A percentile compares a stretch with the other conserved stretches of the same genome.
Evolutionary conservation across 2,888 invertebrate species (phyloP).

Genomic region (Biston betularia): DNA sequence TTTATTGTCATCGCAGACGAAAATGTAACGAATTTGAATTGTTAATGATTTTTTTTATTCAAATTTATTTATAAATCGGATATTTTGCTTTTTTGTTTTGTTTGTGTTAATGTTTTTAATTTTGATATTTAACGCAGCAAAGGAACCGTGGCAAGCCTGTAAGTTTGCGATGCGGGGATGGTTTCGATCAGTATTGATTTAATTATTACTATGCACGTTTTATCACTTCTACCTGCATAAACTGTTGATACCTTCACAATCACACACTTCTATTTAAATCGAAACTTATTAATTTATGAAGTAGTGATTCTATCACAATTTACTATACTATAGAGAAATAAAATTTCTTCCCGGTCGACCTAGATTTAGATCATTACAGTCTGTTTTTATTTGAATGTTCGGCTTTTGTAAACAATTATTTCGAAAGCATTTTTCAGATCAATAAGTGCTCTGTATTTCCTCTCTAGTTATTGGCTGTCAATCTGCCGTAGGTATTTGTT

Average conservation of each 20-base stretch:
- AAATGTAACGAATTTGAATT: too few relatives aligned
- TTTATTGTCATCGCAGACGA: background rate
- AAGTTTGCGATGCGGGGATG: conserved; percentile 69
- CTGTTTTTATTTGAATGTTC: too few relatives aligned
- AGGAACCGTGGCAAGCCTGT: conserved; percentile 90
- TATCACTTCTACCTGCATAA: conserved; percentile 21
- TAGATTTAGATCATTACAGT: conserved; percentile 5
- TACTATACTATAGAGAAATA: background rate
- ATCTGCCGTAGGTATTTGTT: too few relatives aligned
- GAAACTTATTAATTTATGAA: background rate
- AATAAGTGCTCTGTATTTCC: too few relatives aligned
- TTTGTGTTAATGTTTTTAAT: conserved; percentile 27
- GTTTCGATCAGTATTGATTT: conserved; percentile 32
- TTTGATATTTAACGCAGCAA: conserved; percentile 85
- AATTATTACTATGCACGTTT: conserved; percentile 38
- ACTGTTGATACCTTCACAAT: conserved; percentile 15
- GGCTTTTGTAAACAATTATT: too few relatives aligned
- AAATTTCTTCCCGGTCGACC: background rate
- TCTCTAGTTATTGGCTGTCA: too few relatives aligned
- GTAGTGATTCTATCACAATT: background rate
- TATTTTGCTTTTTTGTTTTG: conserved; percentile 15
- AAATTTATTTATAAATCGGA: too few relatives aligned
- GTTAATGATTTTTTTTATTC: too few relatives aligned
- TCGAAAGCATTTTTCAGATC: too few relatives aligned
- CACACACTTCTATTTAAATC: conserved; percentile 15